Conservation (phyloP, 2,113 vertebrate species). For the Hippocampus guttulatus region DNA sequence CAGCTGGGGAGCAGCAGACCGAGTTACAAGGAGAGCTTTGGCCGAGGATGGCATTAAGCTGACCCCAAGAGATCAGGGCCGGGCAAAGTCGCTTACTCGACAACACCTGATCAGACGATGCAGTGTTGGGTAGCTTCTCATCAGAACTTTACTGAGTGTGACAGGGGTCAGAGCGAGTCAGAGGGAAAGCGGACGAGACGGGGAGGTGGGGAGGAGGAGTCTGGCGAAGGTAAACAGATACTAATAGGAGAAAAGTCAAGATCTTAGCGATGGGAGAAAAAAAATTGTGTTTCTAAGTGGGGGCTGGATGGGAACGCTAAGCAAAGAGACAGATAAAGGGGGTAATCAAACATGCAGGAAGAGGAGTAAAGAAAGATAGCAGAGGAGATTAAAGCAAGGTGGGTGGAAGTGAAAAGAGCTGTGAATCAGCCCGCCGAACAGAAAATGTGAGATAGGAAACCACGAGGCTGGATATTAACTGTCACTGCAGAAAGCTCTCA, state of each 20-base stretch:
- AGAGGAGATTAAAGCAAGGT: constrained; percentile 46
- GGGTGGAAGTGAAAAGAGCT: constrained; percentile 38
- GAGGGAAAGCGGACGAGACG: constrained; percentile 25
- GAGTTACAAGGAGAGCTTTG: constrained; percentile 69
- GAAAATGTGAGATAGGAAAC: constrained; percentile 39
- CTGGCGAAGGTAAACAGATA: constrained; percentile 36
- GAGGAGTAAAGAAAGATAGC: constrained; percentile 25
- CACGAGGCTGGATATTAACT: constrained; percentile 41
- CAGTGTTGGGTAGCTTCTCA: constrained; percentile 73
- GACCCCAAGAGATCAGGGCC: constrained; percentile 70
- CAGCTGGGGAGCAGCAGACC: constrained; percentile 44
- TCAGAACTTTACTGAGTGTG: constrained; percentile 69
- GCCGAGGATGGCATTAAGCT: constrained; percentile 76
- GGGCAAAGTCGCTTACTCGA: constrained; percentile 71
- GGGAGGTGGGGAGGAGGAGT: constrained; percentile 22
- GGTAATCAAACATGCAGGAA: constrained; percentile 35
- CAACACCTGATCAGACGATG: constrained; percentile 78
- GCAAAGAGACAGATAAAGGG: constrained; percentile 31
- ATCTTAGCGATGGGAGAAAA: constrained; percentile 24
- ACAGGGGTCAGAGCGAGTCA: constrained; percentile 70
- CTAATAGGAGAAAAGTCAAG: constrained; percentile 25
- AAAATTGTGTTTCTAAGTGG: constrained; percentile 24
- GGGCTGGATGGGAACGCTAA: constrained; percentile 18
- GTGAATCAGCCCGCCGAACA: constrained; percentile 46
- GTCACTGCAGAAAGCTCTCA: constrained; percentile 20